Conservation (phyloP, 1,140 invertebrate species). For the Leptinotarsa undecemlineata region DNA sequence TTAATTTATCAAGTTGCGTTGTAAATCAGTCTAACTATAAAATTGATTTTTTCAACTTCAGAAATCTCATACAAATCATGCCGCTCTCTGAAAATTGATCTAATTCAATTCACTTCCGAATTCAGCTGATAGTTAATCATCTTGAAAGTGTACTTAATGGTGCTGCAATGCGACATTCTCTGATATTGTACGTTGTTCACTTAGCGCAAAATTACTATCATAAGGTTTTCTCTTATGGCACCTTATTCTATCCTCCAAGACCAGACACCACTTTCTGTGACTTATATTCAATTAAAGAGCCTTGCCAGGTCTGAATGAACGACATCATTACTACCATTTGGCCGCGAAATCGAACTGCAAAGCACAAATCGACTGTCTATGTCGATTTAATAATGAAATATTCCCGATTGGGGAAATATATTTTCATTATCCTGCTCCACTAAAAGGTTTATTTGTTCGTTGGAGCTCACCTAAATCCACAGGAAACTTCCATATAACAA, state of each 20-base stretch:
- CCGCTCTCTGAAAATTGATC: no score
- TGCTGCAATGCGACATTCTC: constrained; percentile 9
- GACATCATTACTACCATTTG: constrained; percentile 13
- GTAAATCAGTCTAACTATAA: no score
- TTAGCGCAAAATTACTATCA: constrained; percentile 4
- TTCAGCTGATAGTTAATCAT: constrained; percentile 7
- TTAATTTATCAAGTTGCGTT: no score
- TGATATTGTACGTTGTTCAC: constrained; percentile 5
- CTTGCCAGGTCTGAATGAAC: constrained; percentile 17
- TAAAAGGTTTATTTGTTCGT: no score
- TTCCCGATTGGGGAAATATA: no score
- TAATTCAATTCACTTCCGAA: neutral
- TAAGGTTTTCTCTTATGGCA: constrained; percentile 11
- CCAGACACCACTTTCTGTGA: constrained; percentile 18
- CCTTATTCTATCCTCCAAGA: constrained; percentile 14
- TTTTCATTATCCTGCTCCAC: no score
- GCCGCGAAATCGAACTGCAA: constrained; percentile 7
- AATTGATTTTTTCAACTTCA: no score
- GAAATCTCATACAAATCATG: no score
- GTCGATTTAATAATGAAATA: neutral
- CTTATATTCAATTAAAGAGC: constrained; percentile 25
- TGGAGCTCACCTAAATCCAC: no score
- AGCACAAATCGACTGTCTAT: constrained; percentile 15
- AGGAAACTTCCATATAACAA: no score
- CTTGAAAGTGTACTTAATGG: neutral